Conservation (phyloP, 1,140 invertebrate species). For the Platyscapa corneri region DNA sequence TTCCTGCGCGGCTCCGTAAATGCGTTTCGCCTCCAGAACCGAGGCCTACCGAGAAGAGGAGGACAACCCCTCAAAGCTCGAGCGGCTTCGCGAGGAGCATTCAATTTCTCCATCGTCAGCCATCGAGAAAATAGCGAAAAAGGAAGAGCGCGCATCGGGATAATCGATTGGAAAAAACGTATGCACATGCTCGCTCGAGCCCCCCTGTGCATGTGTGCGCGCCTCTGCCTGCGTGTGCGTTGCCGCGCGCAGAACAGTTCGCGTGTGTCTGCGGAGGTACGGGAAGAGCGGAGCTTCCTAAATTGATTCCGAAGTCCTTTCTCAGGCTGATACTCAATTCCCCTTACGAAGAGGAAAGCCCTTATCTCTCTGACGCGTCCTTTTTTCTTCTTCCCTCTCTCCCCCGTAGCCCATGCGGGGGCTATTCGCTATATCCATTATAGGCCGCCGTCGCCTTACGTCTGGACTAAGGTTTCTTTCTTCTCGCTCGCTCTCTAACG, state of each 20-base stretch:
- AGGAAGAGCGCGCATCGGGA: not conserved
- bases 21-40: not conserved
- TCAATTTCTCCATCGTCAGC: not conserved
- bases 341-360: constrained; percentile 50
- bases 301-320: constrained; percentile 66
- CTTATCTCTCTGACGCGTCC: constrained; percentile 61
- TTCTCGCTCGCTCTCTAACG: constrained; percentile 39
- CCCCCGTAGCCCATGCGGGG: too few relatives aligned
- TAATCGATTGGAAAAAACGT: constrained; percentile 38
- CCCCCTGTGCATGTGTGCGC: too few relatives aligned
- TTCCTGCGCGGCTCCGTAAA: not conserved
- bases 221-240: too few relatives aligned
- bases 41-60: not conserved
- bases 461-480: not conserved
- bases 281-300: constrained; percentile 58
- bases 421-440: constrained; percentile 52
- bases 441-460: constrained; percentile 13
- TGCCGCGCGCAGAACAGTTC: too few relatives aligned
- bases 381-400: constrained; percentile 50
- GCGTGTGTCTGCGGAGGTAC: not conserved
- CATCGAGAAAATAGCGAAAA: not conserved
- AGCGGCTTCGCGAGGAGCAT: constrained; percentile 31
- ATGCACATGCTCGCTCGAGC: not conserved
- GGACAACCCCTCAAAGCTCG: not conserved
- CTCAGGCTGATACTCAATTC: constrained; percentile 2